A percentile compares a stretch with the other conserved stretches of the same genome.
Conservation (phyloP, 92 coral and sea anemone species). For the Epizoanthus illoricatus region DNA sequence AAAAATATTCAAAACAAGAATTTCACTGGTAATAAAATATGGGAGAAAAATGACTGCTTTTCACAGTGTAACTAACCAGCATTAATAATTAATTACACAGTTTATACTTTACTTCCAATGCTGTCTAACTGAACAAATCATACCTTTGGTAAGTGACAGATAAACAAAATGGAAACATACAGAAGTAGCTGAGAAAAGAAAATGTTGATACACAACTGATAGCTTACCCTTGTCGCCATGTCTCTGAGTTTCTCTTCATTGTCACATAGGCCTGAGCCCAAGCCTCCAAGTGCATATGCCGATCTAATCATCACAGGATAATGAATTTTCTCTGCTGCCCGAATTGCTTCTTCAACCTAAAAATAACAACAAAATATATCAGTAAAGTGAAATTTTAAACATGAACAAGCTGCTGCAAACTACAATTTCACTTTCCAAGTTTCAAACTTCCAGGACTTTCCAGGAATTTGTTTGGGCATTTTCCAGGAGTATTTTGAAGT, state of each 20-base stretch:
- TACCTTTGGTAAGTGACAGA: neutral
- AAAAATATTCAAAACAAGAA: too few relatives aligned
- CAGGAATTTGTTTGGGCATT: too few relatives aligned
- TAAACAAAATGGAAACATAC: neutral
- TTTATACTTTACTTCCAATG: neutral
- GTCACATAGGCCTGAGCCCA: constrained; percentile 95
- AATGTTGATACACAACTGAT: neutral
- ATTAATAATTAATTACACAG: neutral
- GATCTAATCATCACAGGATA: constrained; percentile 99
- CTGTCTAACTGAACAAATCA: neutral
- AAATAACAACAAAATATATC: neutral
- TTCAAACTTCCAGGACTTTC: too few relatives aligned
- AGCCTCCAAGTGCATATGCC: constrained; percentile 99
- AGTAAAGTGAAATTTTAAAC: too few relatives aligned
- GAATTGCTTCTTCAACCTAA: constrained; percentile 86
- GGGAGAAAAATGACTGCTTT: too few relatives aligned
- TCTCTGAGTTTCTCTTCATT: constrained; percentile 85
- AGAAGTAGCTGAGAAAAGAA: neutral
- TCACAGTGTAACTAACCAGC: too few relatives aligned
- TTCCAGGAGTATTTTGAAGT: too few relatives aligned
- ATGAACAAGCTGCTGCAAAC: too few relatives aligned
- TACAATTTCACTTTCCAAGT: too few relatives aligned
- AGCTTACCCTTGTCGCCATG: constrained; percentile 72
- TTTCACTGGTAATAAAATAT: too few relatives aligned
- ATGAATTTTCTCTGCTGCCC: constrained; percentile 79